Evolutionary conservation across 1,140 invertebrate genomes (phyloP).

Genomic region (Patella vulgata): DNA sequence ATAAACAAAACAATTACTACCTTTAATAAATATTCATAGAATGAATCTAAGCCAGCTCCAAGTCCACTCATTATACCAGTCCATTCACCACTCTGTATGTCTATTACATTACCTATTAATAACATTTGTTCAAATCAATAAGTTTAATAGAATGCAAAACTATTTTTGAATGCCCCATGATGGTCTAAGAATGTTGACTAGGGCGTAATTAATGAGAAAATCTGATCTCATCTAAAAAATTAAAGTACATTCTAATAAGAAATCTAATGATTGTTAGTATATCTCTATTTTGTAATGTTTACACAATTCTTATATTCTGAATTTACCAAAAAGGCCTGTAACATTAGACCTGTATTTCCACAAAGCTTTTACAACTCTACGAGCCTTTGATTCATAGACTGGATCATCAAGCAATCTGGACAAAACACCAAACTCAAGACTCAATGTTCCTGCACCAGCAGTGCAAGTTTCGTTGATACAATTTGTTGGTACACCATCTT

Average conservation of each 20-base stretch:
- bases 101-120: slow-evolving; percentile 72
- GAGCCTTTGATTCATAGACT: slow-evolving; percentile 73
- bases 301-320: too few species aligned
- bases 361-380: slow-evolving; percentile 70
- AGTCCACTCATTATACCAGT: slow-evolving; percentile 73
- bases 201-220: too few species aligned
- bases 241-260: background rate
- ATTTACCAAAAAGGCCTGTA: slow-evolving; percentile 74
- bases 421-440: slow-evolving; percentile 76
- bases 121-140: too few species aligned
- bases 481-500: slow-evolving; percentile 70
- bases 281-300: too few species aligned
- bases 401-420: slow-evolving; percentile 73
- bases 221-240: too few species aligned
- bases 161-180: background rate
- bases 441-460: slow-evolving; percentile 74
- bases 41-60: slow-evolving; percentile 78
- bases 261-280: background rate
- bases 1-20: slow-evolving; percentile 44
- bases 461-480: slow-evolving; percentile 75
- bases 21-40: slow-evolving; percentile 78
- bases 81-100: slow-evolving; percentile 77
- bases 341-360: slow-evolving; percentile 72
- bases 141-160: background rate
- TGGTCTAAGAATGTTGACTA: too few species aligned